Percentiles rank a stretch among this genome's conserved stretches.
Evolutionary conservation across 2,888 invertebrate species (phyloP).

Genomic region (Harpalus rubripes): DNA sequence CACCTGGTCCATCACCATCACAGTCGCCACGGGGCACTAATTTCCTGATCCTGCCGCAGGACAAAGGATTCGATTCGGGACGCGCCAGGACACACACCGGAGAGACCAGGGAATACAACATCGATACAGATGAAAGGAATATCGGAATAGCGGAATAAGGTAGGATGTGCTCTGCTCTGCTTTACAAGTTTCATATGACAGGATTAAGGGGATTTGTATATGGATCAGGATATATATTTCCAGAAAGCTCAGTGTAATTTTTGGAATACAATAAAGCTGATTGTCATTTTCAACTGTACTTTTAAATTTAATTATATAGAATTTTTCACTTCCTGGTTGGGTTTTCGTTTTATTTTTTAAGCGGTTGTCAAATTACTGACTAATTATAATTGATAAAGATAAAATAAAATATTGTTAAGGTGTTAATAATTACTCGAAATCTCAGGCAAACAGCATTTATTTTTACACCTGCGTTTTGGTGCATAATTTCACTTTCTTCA

Average conservation of each 20-base stretch:
- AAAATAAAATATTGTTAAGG: too few species aligned
- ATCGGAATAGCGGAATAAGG: slow-evolving; percentile 5
- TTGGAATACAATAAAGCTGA: background rate
- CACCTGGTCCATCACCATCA: slow-evolving; percentile 16
- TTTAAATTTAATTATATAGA: background rate
- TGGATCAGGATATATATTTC: background rate
- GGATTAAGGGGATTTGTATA: background rate
- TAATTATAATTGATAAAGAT: too few species aligned
- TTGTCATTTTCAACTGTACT: background rate
- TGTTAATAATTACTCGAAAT: too few species aligned
- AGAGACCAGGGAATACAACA: background rate
- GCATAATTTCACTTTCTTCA: too few species aligned
- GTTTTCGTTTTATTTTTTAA: too few species aligned
- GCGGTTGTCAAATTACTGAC: too few species aligned
- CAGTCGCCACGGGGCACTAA: slow-evolving; percentile 72
- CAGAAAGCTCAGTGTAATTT: background rate
- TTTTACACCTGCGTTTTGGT: too few species aligned
- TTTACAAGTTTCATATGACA: background rate
- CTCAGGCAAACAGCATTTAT: too few species aligned
- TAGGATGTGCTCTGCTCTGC: background rate
- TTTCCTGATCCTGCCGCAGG: slow-evolving; percentile 72
- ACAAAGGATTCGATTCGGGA: slow-evolving; percentile 72
- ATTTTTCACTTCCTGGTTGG: too few species aligned
- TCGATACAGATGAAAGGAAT: slow-evolving; percentile 20
- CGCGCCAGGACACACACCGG: slow-evolving; percentile 20